Base-by-base conservation (phyloP, 1,140 invertebrate genomes). In the Drosophila saltans region DNA sequence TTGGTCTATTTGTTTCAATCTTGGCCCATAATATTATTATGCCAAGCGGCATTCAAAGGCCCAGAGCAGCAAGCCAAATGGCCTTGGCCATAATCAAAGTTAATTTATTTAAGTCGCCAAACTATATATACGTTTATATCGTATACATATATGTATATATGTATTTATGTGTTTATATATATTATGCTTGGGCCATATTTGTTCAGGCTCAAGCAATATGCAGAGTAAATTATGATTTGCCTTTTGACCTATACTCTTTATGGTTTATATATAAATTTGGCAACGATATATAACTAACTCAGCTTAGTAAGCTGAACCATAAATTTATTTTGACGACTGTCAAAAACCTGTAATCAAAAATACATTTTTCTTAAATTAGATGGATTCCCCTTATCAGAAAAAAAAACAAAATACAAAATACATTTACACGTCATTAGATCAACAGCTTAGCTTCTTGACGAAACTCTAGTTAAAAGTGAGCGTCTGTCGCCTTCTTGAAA, bases 21-120 rank as follows among this genome's bases (percentile, higher is more conserved):
- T 80, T 56, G 55, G 30, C 40, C 48, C 40, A 64, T 64, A 77
- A 84, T 69, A 72, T 84, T 73, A 57, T 59, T 77, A 59, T 66
- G 77, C 65, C 62, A 33, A 45, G 39, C 55, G 60, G 45, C 65
- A 68, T 36, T 40, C 16, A 26, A 11, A 26, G 39, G 21, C 45
- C n/a, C 39, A 16, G 61, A 21, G 26, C 52, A 24, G 11, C 64
- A 41, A 61, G 43, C 80, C 21, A 65, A 72, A 33, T 73, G 72
- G 65, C 67, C 73, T 67, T 72, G 76, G 67, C 62, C 86, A 82
- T 78, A 77, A 77, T 68, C 80, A 80, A 52, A 86, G 72, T 68
- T 80, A 86, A 89, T 86, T 86, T 88, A 88, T 83, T 83, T 80
- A 83, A 88, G 80, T 80, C 76, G 70, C 83, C 80, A 65, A 45